Percentiles rank a stretch among this genome's conserved stretches.
Conservation (phyloP, 2,797 vertebrate species). For the Carapus acus region DNA sequence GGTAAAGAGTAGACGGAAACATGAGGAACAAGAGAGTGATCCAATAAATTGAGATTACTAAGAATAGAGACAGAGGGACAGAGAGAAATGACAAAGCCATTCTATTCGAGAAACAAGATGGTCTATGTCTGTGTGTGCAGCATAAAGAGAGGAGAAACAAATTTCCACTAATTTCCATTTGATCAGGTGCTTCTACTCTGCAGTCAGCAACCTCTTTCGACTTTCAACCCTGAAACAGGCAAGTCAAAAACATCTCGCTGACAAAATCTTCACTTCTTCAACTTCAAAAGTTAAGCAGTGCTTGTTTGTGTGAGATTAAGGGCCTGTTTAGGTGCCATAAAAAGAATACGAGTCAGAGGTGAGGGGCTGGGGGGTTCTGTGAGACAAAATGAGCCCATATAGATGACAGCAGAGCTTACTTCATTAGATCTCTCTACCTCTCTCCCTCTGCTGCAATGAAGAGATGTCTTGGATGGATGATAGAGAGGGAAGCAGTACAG, state of each 20-base stretch:
- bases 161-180: too few relatives aligned
- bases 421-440: conserved; percentile 69
- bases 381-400: conserved; percentile 73
- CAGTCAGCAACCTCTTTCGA: too few relatives aligned
- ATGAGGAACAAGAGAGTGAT: background rate
- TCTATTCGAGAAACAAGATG: conserved; percentile 34
- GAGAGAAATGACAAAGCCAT: conserved; percentile 83
- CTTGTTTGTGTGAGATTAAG: conserved; percentile 75
- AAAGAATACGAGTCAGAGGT: too few relatives aligned
- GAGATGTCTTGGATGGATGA: conserved; percentile 22
- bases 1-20: background rate
- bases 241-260: too few relatives aligned
- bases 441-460: background rate
- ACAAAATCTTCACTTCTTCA: too few relatives aligned
- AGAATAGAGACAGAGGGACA: background rate
- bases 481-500: conserved; percentile 10
- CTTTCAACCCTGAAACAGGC: too few relatives aligned
- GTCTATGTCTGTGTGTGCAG: conserved; percentile 14
- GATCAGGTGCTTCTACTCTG: too few relatives aligned
- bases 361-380: too few relatives aligned
- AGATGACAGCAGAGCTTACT: conserved; percentile 77
- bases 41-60: background rate
- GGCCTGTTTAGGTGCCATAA: conserved; percentile 80
- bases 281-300: conserved; percentile 26
- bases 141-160: too few relatives aligned